These are phyloP conservation scores for Synanthedon formicaeformis DNA, from an alignment of 2,888 invertebrate species.

Conservation along the genomic window DNA sequence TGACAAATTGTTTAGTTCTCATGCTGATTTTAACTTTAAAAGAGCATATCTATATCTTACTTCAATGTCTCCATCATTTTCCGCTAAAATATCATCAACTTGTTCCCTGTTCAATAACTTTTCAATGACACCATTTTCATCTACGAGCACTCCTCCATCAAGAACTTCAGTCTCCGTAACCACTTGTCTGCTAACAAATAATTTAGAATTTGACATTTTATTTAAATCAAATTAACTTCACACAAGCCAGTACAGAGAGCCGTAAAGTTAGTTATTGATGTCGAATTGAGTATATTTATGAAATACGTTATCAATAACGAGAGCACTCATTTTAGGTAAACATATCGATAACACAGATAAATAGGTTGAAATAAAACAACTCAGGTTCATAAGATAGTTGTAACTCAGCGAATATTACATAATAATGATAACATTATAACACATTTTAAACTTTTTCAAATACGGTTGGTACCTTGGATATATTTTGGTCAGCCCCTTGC, in stretches of 20 bases:
- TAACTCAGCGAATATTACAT: too few relatives aligned
- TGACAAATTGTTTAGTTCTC: background rate
- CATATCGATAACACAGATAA: constrained; percentile 4
- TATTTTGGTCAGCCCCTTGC: too few relatives aligned
- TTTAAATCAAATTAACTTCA: background rate
- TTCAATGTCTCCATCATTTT: constrained; percentile 60
- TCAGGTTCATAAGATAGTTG: too few relatives aligned
- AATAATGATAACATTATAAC: too few relatives aligned
- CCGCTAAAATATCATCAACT: constrained; percentile 53
- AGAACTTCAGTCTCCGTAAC: constrained; percentile 63
- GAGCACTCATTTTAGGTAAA: constrained; percentile 6
- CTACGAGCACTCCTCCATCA: constrained; percentile 73
- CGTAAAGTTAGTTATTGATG: constrained; percentile 3
- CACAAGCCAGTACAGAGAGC: too few relatives aligned
- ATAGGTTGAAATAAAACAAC: background rate
- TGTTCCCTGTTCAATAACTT: constrained; percentile 59
- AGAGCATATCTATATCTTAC: constrained; percentile 33
- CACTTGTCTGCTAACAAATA: constrained; percentile 61
- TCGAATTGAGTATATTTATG: constrained; percentile 7
- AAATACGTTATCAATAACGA: constrained; percentile 8
- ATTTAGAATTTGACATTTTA: constrained; percentile 2
- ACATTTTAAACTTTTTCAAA: too few relatives aligned
- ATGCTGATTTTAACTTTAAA: too few relatives aligned
- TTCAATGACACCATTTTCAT: constrained; percentile 69
- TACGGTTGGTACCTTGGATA: too few relatives aligned